Conservation (phyloP, 2,888 invertebrate species). For the Patella ulyssiponensis region DNA sequence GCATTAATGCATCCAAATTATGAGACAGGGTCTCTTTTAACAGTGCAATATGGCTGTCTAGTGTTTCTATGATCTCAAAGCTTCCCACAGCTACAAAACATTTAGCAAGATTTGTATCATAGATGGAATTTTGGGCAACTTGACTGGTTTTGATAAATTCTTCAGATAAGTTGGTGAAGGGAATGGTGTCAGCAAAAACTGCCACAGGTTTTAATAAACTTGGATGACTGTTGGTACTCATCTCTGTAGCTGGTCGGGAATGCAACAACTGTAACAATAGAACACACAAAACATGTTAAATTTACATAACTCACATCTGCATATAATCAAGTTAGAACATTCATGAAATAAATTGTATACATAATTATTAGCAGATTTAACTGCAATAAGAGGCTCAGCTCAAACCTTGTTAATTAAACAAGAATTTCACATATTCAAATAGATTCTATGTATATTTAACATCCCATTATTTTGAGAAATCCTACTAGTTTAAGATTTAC, state of each 20-base stretch:
- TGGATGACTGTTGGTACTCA: conserved; percentile 53
- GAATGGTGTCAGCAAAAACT: conserved; percentile 60
- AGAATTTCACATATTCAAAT: too few species aligned
- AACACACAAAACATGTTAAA: too few species aligned
- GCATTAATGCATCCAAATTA: conserved; percentile 50
- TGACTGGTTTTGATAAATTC: conserved; percentile 63
- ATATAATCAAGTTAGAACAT: too few species aligned
- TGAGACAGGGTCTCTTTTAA: conserved; percentile 47
- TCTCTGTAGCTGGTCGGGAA: conserved; percentile 54
- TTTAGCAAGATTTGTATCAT: conserved; percentile 52
- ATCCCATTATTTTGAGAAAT: too few species aligned
- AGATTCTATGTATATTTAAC: too few species aligned
- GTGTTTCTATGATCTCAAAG: conserved; percentile 59
- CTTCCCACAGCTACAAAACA: conserved; percentile 58
- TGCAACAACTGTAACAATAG: conserved; percentile 56
- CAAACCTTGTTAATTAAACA: too few species aligned
- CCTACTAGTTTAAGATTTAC: background rate
- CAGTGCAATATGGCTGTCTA: conserved; percentile 49
- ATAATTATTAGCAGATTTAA: too few species aligned
- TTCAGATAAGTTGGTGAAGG: conserved; percentile 59
- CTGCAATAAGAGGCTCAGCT: too few species aligned
- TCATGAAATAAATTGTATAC: too few species aligned
- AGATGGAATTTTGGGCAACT: conserved; percentile 55
- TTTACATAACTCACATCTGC: too few species aligned
- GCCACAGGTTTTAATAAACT: conserved; percentile 57